Evolutionary conservation across 2,113 vertebrate species (phyloP).

Genomic region (Muntiacus muntjak): DNA sequence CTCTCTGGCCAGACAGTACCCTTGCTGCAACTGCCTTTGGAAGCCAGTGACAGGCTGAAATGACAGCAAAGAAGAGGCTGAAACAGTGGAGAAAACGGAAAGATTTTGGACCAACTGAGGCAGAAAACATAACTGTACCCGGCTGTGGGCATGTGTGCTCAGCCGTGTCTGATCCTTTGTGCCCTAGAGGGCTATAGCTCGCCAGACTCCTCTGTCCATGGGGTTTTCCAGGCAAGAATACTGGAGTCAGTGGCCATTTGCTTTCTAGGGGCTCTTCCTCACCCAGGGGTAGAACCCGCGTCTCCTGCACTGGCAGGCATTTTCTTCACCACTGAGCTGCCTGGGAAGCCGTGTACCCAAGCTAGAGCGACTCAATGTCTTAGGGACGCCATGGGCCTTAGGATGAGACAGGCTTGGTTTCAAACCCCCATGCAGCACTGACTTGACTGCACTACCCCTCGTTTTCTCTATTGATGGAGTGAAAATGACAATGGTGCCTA

Average conservation of each 20-base stretch:
- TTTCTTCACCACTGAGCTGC: neutral
- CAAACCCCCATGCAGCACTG: neutral
- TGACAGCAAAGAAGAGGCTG: neutral
- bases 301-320: neutral
- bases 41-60: neutral
- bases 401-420: neutral
- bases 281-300: neutral
- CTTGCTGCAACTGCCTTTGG: neutral
- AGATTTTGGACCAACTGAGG: neutral
- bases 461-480: neutral
- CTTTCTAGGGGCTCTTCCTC: neutral
- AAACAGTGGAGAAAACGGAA: neutral
- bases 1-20: neutral
- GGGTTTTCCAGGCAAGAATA: neutral
- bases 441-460: neutral
- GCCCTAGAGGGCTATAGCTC: neutral
- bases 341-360: neutral
- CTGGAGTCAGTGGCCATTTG: neutral
- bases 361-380: neutral
- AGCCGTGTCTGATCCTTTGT: neutral
- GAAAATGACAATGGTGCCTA: rapidly evolving
- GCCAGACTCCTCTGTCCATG: neutral
- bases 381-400: neutral
- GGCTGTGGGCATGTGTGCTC: neutral
- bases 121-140: neutral